Conservation (phyloP, 2,113 vertebrate genomes). For the Ornithorhynchus anatinus region DNA sequence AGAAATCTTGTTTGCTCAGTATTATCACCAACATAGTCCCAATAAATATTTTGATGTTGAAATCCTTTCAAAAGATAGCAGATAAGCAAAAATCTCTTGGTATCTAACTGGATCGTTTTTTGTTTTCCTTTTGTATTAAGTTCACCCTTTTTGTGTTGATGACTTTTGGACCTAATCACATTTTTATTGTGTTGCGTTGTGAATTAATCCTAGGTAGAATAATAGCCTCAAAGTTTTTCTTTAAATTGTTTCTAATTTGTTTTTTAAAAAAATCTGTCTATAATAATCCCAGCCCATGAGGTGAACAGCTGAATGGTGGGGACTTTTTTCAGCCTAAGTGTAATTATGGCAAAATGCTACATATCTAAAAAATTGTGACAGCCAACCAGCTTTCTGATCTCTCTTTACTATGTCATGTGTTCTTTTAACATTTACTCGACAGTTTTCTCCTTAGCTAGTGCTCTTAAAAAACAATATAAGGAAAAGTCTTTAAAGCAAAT, state of each 20-base stretch:
- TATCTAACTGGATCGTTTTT: background rate
- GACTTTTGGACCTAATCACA: background rate
- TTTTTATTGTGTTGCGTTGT: background rate
- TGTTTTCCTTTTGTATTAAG: no score
- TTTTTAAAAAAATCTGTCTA: no score
- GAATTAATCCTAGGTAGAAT: constrained; percentile 13
- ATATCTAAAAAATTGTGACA: background rate
- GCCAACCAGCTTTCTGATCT: background rate
- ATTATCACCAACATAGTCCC: no score
- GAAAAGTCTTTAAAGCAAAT: constrained; percentile 4
- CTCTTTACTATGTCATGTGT: background rate
- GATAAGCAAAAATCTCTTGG: background rate
- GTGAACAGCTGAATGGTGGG: no score
- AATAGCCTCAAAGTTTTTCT: no score
- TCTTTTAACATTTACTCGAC: background rate
- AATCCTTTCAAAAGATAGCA: no score
- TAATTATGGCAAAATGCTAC: background rate
- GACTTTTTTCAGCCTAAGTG: constrained; percentile 2
- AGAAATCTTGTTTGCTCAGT: no score
- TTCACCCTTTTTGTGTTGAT: background rate
- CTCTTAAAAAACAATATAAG: constrained; percentile 7
- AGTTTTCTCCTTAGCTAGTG: background rate
- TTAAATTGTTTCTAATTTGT: no score
- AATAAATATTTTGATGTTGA: no score
- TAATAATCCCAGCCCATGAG: no score